phyloP scores from a whole-genome alignment of 2,888 invertebrate species.

The Xestoiulus laeticollis region DNA sequence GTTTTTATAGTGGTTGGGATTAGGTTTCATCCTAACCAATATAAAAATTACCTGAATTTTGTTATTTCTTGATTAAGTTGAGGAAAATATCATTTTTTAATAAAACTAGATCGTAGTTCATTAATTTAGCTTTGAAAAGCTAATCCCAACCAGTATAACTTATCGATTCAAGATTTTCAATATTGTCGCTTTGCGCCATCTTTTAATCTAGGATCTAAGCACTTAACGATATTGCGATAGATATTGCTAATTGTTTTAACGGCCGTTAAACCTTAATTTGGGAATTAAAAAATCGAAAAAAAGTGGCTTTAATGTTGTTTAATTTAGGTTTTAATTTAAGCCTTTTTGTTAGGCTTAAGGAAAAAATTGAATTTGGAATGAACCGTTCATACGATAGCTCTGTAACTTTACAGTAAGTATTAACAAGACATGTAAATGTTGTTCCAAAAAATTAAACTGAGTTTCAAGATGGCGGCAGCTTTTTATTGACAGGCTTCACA shows the following conservation, averaged over 20 bases:
- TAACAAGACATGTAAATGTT: too few relatives aligned
- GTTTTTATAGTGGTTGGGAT: too few relatives aligned
- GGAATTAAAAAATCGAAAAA: not conserved
- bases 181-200: not conserved
- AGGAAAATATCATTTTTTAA: not conserved
- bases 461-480: not conserved
- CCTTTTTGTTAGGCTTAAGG: not conserved
- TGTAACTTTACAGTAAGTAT: not conserved
- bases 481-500: not conserved
- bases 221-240: not conserved
- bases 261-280: not conserved
- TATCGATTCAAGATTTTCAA: not conserved
- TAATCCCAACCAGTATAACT: not conserved
- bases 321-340: not conserved
- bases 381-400: not conserved
- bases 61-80: not conserved
- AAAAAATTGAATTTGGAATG: too few relatives aligned
- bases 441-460: too few relatives aligned
- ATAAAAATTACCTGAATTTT: too few relatives aligned
- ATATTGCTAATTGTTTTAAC: not conserved
- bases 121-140: not conserved
- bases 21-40: not conserved
- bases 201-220: not conserved
- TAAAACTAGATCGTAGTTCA: not conserved
- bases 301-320: not conserved